Percentiles rank a stretch among this genome's conserved stretches.
These are phyloP conservation scores for Brachionus paranguensis DNA, from an alignment of 1,140 invertebrate genomes.

Conservation along the genomic window DNA sequence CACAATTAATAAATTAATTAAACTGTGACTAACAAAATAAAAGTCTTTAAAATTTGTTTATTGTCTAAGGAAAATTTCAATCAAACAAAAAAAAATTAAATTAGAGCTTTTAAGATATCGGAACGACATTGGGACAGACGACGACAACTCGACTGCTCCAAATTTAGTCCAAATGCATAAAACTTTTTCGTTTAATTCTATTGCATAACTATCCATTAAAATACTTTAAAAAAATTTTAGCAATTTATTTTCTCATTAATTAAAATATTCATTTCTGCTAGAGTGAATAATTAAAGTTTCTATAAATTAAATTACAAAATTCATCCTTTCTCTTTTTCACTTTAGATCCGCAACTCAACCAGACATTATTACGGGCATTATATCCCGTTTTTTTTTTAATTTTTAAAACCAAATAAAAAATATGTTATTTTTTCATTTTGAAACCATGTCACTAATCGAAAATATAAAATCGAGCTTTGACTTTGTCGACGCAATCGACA, in stretches of 20 bases:
- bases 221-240: background rate
- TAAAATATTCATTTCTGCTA: background rate
- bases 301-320: background rate
- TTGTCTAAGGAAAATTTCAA: too few species aligned
- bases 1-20: too few species aligned
- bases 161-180: background rate
- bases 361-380: background rate
- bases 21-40: too few species aligned
- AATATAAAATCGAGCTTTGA: background rate
- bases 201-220: background rate
- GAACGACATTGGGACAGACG: too few species aligned
- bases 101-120: too few species aligned
- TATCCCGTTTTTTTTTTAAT: background rate
- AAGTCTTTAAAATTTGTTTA: too few species aligned
- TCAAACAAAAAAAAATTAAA: too few species aligned
- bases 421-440: background rate
- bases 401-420: background rate
- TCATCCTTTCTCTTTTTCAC: background rate
- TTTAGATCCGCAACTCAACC: background rate
- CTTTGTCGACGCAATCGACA: slow-evolving; percentile 36
- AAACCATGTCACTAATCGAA: background rate
- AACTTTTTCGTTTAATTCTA: background rate
- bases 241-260: background rate
- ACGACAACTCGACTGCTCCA: background rate
- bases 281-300: background rate